Evolutionary conservation across 2,888 invertebrate species (phyloP), one percentile per base, ranked within the genome.

Genomic region (Baronia brevicornis): DNA sequence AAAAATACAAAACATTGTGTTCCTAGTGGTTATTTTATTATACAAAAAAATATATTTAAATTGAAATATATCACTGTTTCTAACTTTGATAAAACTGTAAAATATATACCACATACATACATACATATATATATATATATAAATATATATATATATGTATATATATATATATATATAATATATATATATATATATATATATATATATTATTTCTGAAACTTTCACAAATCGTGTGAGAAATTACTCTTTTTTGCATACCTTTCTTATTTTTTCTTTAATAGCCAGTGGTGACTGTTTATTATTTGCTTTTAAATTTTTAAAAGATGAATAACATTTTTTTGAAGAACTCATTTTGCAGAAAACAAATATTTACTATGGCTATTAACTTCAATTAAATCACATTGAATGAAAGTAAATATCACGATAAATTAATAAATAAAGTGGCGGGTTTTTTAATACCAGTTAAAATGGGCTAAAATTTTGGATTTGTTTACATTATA

Each of bases 231-330:
- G n/a, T 20, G n/a, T 22, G 20, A 21, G 8, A 23, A 13, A 17
- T 7, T 13, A 8, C 5, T 35, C 2, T 3, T 9, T 8, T 21
- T 18, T 25, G 36, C 30, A 23, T 54, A 78, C 82, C 69, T 78
- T 79, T 48, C 82, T 63, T 54, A 84, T 58, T 60, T 77, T 80
- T 36, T 78, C 80, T 46, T 80, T 84, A 20, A 84, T 36, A 47
- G 79, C 77, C 36, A 69, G 51, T 3, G 80, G 84, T 2, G 82
- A 80, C 30, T 69, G 70, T 39, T 59, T 67, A 11, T 60, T 61
- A 39, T 52, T 61, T 1, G 37, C 40, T 26, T 54, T 60, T 14
- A 80, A 36, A 51, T 82, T 64, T 54, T 66, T 72, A 37, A 58
- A 84, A 19, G 63, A 67, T 4, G 74, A 77, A 1, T 73, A 54